Conservation (phyloP, 2,113 vertebrate genomes). For the Athene cunicularia region DNA sequence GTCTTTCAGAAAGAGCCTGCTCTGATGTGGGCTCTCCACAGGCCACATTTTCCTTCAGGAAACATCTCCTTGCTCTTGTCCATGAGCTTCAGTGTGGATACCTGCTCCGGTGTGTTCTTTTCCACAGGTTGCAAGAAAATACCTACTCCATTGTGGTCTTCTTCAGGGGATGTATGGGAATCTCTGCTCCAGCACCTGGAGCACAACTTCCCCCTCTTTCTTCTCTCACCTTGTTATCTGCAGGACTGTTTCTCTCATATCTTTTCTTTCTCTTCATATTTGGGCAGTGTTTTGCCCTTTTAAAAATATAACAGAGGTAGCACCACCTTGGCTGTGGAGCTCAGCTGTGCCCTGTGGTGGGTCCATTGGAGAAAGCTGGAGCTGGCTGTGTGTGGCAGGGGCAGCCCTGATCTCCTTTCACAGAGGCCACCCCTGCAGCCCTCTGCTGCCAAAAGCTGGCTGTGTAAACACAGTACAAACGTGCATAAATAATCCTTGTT, state of each 20-base stretch:
- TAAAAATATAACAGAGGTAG: background rate
- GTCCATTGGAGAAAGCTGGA: fast-evolving
- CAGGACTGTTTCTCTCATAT: background rate
- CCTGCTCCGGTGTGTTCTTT: background rate
- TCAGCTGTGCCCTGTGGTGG: background rate
- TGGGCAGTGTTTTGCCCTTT: background rate
- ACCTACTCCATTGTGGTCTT: background rate
- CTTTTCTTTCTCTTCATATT: background rate
- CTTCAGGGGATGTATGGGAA: background rate
- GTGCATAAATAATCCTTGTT: background rate
- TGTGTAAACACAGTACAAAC: background rate
- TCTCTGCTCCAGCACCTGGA: background rate
- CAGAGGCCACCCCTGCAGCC: background rate
- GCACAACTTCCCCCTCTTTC: background rate
- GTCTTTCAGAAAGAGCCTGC: background rate
- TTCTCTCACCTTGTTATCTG: background rate
- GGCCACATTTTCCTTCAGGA: background rate
- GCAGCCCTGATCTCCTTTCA: background rate
- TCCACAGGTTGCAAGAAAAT: background rate
- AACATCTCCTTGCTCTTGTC: background rate
- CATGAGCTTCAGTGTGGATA: background rate
- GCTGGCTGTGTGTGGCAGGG: fast-evolving
- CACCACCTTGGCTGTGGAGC: fast-evolving
- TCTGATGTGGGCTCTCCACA: background rate
- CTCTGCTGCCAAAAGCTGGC: background rate